Percentiles rank a stretch among this genome's conserved stretches.
Conservation (phyloP, 2,797 vertebrate genomes). For the Urosaurus nigricauda region DNA sequence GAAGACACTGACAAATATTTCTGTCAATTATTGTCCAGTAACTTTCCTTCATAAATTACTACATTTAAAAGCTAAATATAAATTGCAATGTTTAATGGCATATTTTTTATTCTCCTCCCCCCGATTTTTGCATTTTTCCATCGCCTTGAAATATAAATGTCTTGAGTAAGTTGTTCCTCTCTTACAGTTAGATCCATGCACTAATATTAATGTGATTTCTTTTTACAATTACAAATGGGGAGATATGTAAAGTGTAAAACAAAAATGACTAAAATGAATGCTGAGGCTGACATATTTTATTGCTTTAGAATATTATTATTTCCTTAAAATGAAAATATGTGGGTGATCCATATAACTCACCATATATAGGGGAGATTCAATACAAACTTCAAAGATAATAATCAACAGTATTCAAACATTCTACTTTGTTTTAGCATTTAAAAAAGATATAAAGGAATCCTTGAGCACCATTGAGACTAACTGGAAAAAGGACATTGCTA, state of each 20-base stretch:
- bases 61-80: background rate
- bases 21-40: background rate
- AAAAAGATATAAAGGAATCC: too few species aligned
- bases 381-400: too few species aligned
- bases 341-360: too few species aligned
- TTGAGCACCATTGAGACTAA: too few species aligned
- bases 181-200: background rate
- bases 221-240: too few species aligned
- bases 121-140: background rate
- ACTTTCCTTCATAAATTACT: background rate
- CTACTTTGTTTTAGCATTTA: too few species aligned
- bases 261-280: too few species aligned
- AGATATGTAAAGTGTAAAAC: too few species aligned
- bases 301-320: background rate
- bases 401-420: too few species aligned
- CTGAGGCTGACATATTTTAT: too few species aligned
- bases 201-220: background rate
- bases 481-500: too few species aligned
- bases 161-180: background rate
- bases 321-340: background rate
- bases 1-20: slow-evolving; percentile 31
- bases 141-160: background rate
- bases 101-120: background rate
- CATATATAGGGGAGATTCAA: too few species aligned
- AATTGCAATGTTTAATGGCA: background rate